These are phyloP conservation scores for Junco hyemalis DNA, from an alignment of 2,113 vertebrate species.

Conservation along the genomic window DNA sequence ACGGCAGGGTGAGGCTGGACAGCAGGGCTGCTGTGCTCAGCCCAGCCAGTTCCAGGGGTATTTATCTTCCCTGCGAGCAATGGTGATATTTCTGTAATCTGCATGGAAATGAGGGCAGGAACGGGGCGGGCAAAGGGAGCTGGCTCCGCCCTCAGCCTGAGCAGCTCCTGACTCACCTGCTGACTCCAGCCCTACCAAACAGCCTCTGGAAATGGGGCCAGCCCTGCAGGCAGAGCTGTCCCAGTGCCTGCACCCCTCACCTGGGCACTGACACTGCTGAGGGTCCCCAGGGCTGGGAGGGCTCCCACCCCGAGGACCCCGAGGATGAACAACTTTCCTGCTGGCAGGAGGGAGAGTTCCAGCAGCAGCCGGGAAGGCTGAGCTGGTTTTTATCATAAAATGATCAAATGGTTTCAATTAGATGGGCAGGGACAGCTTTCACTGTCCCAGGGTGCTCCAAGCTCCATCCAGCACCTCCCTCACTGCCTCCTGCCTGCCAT, in stretches of 20 bases:
- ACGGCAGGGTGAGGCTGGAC: conserved; percentile 4
- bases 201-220: not conserved
- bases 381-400: not conserved
- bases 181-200: conserved; percentile 17
- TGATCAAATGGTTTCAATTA: not conserved
- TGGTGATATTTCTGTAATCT: not conserved
- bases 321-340: not conserved
- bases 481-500: not conserved
- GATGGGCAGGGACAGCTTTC: not conserved
- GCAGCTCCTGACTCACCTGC: conserved; percentile 57
- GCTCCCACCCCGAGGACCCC: not conserved
- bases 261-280: fast-evolving
- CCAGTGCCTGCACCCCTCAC: not conserved
- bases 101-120: conserved; percentile 30
- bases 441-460: not conserved
- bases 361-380: not conserved
- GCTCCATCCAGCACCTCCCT: not conserved
- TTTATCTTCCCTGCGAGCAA: not conserved
- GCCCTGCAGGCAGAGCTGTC: not conserved
- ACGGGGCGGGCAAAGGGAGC: not conserved
- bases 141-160: not conserved
- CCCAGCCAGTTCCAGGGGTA: not conserved
- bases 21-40: not conserved
- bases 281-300: not conserved
- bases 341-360: not conserved